Evolutionary conservation across 2,797 vertebrate species (phyloP), one percentile per base, ranked within the genome.

Genomic region (Pangasius djambal): DNA sequence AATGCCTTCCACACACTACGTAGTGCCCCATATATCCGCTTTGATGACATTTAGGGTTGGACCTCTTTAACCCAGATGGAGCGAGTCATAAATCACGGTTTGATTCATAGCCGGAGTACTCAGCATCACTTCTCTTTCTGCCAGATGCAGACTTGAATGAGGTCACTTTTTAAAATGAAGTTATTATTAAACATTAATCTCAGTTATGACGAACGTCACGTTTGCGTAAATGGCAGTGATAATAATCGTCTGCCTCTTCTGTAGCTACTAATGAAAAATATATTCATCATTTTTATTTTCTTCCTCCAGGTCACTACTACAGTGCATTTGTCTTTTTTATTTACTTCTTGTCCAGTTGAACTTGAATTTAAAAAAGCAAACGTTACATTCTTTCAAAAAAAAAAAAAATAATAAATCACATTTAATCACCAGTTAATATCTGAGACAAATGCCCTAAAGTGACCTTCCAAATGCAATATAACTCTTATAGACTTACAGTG

Each of bases 41-140:
- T 10, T 31, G 4, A 9, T 59, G 34, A 48, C 25, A 63, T 48
- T 48, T 48, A 59, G 55, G 37, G 40, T 63, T 59, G 16, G 22
- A 72, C 10, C 20, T 44, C 20, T 92, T 88, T 88, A 79, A 69
- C n/a, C 59, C 85, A 88, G 61, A 85, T 89, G 87, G 78, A 84
- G 85, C 69, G 61, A 89, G 86, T 90, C 87, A 90, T 83, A 83
- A 57, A 82, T 72, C 72, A 57, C 55, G 48, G 40, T 69, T 20
- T 78, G 8, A 87, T 69, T 34, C 31, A 15, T 7, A 55, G 50
- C n/a, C 31, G 22, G 83, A 85, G 31, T 37, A 9, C 48, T 85
- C 83, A 85, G 37, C 31, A 4, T 88, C 77, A 70, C 65, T 37
- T 83, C 61, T 15, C 8, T n/a, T 74, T 37, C 63, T 52, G 63